These are phyloP conservation scores for Balaenoptera acutorostrata DNA, from an alignment of 2,113 vertebrate species.

Conservation along the genomic window DNA sequence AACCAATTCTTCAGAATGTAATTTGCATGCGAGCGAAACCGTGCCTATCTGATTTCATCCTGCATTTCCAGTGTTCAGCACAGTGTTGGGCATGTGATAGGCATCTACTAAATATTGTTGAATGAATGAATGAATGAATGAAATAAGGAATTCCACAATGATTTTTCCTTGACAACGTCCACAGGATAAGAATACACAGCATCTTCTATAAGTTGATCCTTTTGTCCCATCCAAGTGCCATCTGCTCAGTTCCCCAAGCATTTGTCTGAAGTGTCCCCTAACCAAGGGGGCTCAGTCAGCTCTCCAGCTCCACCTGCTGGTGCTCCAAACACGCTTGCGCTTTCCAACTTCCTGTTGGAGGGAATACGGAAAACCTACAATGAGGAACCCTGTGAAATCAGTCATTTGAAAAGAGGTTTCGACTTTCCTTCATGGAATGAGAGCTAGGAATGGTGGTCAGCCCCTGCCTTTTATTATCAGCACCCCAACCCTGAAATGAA, in stretches of 20 bases:
- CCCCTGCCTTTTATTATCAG: neutral
- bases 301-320: neutral
- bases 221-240: neutral
- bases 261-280: neutral
- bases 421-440: neutral
- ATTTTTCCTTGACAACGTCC: neutral
- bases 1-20: neutral
- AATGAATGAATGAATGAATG: neutral
- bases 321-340: neutral
- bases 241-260: neutral
- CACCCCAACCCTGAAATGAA: neutral
- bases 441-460: neutral
- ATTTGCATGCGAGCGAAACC: neutral
- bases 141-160: neutral
- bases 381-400: neutral
- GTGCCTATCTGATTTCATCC: neutral
- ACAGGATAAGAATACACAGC: neutral
- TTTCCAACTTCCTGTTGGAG: neutral
- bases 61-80: neutral
- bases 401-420: neutral
- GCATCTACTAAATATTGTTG: neutral
- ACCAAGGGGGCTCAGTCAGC: neutral
- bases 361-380: neutral
- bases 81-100: neutral
- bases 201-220: neutral